Conservation (phyloP, 1,140 invertebrate genomes). For the Harlomillsia oculata region DNA sequence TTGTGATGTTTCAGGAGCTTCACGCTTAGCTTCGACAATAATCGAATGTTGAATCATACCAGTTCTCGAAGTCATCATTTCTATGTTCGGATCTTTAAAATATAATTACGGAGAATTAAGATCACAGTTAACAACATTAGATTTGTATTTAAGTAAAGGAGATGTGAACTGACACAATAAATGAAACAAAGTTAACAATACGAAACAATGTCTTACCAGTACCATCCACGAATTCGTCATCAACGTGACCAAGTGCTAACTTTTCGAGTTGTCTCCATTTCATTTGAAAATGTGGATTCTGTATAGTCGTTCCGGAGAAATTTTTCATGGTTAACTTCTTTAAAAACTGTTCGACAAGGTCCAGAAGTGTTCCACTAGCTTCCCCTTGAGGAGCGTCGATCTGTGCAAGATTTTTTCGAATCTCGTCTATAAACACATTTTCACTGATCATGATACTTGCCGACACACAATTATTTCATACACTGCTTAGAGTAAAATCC, state of each 20-base stretch:
- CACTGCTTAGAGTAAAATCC: neutral
- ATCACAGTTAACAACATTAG: neutral
- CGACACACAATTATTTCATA: neutral
- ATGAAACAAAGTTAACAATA: neutral
- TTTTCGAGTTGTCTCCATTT: conserved; percentile 24
- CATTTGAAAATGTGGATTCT: conserved; percentile 22
- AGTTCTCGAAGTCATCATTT: conserved; percentile 10
- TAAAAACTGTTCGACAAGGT: conserved; percentile 20
- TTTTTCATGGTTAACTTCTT: conserved; percentile 24
- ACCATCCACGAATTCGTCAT: conserved; percentile 20
- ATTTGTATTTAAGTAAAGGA: neutral
- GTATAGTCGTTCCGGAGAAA: conserved; percentile 8
- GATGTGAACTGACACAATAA: neutral
- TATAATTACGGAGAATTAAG: neutral
- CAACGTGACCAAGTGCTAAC: conserved; percentile 13
- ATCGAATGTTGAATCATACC: neutral
- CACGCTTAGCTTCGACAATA: neutral
- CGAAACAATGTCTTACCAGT: neutral
- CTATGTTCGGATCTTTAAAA: conserved; percentile 14
- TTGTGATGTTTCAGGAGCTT: neutral
- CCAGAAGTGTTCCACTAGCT: neutral
- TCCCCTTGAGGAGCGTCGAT: neutral
- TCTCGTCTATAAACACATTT: conserved; percentile 26
- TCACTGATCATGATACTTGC: neutral
- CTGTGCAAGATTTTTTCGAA: neutral